Base-by-base conservation (phyloP, 2,888 invertebrate genomes). In the Hetaerina titia region DNA sequence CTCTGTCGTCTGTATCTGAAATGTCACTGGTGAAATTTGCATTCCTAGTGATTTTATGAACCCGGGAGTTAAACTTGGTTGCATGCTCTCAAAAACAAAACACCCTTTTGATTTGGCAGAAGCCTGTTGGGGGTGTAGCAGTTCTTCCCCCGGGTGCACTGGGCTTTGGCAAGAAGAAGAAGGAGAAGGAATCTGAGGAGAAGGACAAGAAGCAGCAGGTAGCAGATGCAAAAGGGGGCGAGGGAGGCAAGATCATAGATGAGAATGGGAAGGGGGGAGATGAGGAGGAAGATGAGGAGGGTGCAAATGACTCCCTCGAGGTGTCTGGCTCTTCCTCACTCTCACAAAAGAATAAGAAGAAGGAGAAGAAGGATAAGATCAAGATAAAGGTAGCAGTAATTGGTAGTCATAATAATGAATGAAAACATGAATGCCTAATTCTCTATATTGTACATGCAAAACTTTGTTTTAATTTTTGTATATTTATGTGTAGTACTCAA, bases 91-190 rank as follows among this genome's bases (percentile, higher is more conserved):
- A 15, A 11, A 90, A 58, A 31, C 31, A 8, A 87, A 95, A 89
- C 95, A 95, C 95, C 95, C 95, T 90, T 89, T 88, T 95, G 96
- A 96, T 96, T 96, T 95, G 97, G 94, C 97, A 98, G 98, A 98
- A 98, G 97, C 98, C 98, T 58, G 97, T 98, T 64, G 98, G 98
- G 90, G 98, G 98, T 15, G 98, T 99, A 95, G 98, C 98, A 95
- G 98, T 98, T 95, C 97, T 98, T 97, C 98, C 98, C 92, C 97
- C 98, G 45, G 98, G 98, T 81, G 96, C 96, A 22, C 95, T 96
- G 56, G 96, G 95, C 90, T 96, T 96, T 92, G 97, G 97, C 95
- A 96, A 97, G 95, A 97, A 97, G 95, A 97, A 97, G 96, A 97
- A 97, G 96, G 97, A 97, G 95, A 95, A 95, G n/a, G 95, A 96